Evolutionary conservation across 35 echinoderm and acorn worm species (phyloP).

Genomic region (Ptychodera flava): DNA sequence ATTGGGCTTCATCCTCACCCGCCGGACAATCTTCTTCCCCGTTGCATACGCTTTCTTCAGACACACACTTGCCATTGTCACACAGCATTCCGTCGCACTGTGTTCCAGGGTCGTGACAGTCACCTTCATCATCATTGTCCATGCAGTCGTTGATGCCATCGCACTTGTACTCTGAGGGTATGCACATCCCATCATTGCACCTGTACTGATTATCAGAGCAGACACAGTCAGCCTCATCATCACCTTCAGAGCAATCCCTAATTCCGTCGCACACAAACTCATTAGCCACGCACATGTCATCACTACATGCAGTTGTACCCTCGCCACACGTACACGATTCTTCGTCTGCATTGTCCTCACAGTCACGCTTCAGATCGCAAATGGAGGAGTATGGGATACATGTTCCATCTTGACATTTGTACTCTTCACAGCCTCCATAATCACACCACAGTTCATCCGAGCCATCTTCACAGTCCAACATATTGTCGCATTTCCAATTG

Average conservation of each 20-base stretch:
- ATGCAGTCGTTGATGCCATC: not conserved
- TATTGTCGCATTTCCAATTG: not conserved
- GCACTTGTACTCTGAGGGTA: not conserved
- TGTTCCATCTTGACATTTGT: not conserved
- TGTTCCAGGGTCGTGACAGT: not conserved
- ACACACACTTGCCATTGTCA: not conserved
- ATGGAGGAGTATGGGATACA: not conserved
- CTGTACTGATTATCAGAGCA: not conserved
- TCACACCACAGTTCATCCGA: not conserved
- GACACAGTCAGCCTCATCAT: not conserved
- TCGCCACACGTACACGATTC: not conserved
- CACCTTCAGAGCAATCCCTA: not conserved
- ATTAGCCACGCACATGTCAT: not conserved
- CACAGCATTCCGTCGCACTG: not conserved
- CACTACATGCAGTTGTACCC: not conserved
- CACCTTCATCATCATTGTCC: not conserved
- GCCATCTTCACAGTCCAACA: not conserved
- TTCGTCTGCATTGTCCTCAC: not conserved
- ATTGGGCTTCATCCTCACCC: not conserved
- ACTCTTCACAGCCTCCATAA: not conserved
- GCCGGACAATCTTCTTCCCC: not conserved
- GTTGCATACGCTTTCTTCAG: not conserved
- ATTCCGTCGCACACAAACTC: not conserved
- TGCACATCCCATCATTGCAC: not conserved
- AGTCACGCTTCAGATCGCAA: not conserved